These are phyloP conservation scores for Pristionchus entomophagus DNA, from an alignment of 2,888 invertebrate species.

Conservation along the genomic window DNA sequence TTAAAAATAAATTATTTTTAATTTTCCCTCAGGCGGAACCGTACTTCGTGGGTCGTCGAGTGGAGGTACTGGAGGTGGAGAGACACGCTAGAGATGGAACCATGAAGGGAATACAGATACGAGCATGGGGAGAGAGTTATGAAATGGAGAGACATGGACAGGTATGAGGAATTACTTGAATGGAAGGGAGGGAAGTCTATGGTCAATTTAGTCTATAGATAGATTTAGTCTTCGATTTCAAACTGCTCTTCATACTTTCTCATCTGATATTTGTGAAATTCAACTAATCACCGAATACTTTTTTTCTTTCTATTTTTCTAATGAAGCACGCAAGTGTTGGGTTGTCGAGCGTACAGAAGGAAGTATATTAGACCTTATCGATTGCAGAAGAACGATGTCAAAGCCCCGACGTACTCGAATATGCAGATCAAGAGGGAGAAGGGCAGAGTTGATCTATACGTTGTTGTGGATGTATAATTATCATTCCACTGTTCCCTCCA, in stretches of 20 bases:
- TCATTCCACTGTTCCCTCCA: not conserved
- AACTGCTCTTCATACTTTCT: too few species aligned
- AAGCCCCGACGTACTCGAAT: conserved; percentile 98
- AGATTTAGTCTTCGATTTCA: too few species aligned
- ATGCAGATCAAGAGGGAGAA: conserved; percentile 88
- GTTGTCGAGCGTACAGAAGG: too few species aligned
- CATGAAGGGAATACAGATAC: conserved; percentile 54
- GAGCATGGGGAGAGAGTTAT: conserved; percentile 87
- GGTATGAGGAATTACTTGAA: conserved; percentile 79
- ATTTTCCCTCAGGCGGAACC: conserved; percentile 88
- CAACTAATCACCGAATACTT: too few species aligned
- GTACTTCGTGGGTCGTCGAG: conserved; percentile 70
- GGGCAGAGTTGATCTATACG: conserved; percentile 85
- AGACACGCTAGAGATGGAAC: conserved; percentile 51
- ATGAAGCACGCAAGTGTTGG: too few species aligned
- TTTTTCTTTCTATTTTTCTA: too few species aligned
- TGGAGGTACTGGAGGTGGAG: conserved; percentile 63
- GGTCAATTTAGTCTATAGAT: conserved; percentile 99
- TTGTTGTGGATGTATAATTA: conserved; percentile 94
- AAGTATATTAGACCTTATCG: conserved; percentile 83
- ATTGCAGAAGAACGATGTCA: conserved; percentile 91
- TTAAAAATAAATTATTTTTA: not conserved
- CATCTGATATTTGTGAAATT: too few species aligned
- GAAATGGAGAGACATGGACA: conserved; percentile 86
- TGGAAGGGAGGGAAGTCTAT: conserved; percentile 87